These are phyloP conservation scores for Dynastes hyllus DNA, from an alignment of 2,888 invertebrate species.

Conservation along the genomic window DNA sequence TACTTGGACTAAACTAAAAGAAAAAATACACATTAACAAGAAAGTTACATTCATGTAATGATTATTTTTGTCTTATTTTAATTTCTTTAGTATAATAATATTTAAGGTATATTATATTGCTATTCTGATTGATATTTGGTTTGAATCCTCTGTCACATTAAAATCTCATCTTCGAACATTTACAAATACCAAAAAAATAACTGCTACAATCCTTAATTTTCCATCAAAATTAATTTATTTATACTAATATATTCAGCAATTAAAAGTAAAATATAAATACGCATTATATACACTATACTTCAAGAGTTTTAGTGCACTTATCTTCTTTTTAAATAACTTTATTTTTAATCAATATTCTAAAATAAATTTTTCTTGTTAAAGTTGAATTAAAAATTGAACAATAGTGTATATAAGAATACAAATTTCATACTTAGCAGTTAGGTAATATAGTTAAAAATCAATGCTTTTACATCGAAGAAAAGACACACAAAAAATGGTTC, in stretches of 20 bases:
- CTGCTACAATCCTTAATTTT: background rate
- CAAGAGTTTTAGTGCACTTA: no score
- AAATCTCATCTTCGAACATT: background rate
- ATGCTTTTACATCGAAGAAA: no score
- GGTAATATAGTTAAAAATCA: background rate
- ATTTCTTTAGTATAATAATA: background rate
- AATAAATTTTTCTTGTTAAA: background rate
- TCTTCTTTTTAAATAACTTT: no score
- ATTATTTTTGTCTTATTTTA: constrained; percentile 15
- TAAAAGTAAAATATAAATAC: no score
- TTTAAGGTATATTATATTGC: constrained; percentile 40
- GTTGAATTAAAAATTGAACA: background rate
- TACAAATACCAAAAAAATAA: no score
- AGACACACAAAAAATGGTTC: no score
- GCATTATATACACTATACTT: no score
- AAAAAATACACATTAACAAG: background rate
- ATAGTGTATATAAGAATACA: no score
- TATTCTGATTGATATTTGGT: constrained; percentile 49
- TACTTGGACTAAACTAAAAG: constrained; percentile 54
- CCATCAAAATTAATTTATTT: background rate
- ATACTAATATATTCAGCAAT: no score
- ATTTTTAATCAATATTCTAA: no score
- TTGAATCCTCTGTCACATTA: constrained; percentile 23
- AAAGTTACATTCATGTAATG: constrained; percentile 7
- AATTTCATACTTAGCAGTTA: background rate